These are phyloP conservation scores for Odontamblyopus rebecca DNA, from an alignment of 2,797 vertebrate genomes.

Conservation along the genomic window DNA sequence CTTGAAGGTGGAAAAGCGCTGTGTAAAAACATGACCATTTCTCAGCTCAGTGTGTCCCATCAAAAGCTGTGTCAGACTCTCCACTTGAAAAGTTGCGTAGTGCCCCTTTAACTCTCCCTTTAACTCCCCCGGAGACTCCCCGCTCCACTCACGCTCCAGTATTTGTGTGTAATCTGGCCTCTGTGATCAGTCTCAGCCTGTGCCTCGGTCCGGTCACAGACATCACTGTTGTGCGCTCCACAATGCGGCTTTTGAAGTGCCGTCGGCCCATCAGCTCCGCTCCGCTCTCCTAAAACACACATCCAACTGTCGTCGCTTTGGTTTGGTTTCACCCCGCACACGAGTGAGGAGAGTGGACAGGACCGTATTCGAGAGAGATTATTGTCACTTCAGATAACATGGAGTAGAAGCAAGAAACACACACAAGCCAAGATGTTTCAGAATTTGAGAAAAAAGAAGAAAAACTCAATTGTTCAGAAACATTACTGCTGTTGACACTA, in stretches of 20 bases:
- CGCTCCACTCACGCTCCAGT: not conserved
- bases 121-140: not conserved
- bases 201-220: conserved; percentile 45
- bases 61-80: too few species aligned
- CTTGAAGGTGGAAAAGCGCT: too few species aligned
- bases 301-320: conserved; percentile 19
- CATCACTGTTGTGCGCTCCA: conserved; percentile 55
- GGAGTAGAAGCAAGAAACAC: too few species aligned
- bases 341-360: not conserved
- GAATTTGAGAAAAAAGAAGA: too few species aligned
- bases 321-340: conserved; percentile 5
- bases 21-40: too few species aligned
- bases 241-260: conserved; percentile 67
- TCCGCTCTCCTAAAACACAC: conserved; percentile 43
- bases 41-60: too few species aligned
- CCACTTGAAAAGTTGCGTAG: not conserved
- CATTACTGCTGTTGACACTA: too few species aligned
- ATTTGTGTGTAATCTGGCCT: conserved; percentile 13
- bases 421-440: too few species aligned
- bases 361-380: not conserved
- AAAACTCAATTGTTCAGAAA: too few species aligned
- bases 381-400: not conserved
- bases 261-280: conserved; percentile 35
- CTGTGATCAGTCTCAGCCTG: conserved; percentile 18
- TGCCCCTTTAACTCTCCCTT: not conserved